phyloP scores from a whole-genome alignment of 2,888 invertebrate species.

The Ypsolopha sequella region DNA sequence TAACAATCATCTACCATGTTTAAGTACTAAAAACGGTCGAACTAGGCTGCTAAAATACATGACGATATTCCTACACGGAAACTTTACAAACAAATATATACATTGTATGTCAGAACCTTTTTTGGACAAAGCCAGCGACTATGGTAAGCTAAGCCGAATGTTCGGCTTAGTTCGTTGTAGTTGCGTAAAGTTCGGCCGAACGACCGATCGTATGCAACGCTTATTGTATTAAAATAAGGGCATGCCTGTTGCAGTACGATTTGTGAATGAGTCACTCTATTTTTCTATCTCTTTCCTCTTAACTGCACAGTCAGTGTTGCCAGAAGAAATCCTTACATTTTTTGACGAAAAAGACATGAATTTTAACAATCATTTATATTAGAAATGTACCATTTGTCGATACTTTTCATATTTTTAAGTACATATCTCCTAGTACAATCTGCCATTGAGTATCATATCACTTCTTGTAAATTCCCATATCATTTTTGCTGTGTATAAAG shows the following conservation, averaged over 20 bases:
- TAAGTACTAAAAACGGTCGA: conserved; percentile 27
- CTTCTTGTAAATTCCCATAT: conserved; percentile 66
- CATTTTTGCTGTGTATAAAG: conserved; percentile 56
- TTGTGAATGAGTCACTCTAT: conserved; percentile 60
- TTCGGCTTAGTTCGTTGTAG: conserved; percentile 39
- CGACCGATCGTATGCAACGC: conserved; percentile 67
- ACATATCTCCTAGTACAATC: conserved; percentile 69
- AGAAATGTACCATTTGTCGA: conserved; percentile 48
- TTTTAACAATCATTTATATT: conserved; percentile 59
- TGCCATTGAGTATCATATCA: conserved; percentile 57
- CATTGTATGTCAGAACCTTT: not conserved
- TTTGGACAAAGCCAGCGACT: not conserved
- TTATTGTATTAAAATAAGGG: conserved; percentile 66
- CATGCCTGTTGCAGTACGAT: conserved; percentile 67
- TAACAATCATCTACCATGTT: not conserved
- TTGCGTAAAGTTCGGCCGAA: conserved; percentile 25
- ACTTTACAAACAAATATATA: not conserved
- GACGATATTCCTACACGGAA: not conserved
- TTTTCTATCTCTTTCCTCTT: conserved; percentile 12
- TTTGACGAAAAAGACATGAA: conserved; percentile 46
- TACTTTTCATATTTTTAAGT: conserved; percentile 47
- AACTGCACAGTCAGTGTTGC: conserved; percentile 34
- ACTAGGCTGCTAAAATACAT: conserved; percentile 21
- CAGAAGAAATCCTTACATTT: conserved; percentile 32
- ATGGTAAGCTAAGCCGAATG: not conserved